A percentile compares a stretch with the other conserved stretches of the same genome.
phyloP scores from a whole-genome alignment of 2,797 vertebrate genomes.

The Phalloptychus januarius region DNA sequence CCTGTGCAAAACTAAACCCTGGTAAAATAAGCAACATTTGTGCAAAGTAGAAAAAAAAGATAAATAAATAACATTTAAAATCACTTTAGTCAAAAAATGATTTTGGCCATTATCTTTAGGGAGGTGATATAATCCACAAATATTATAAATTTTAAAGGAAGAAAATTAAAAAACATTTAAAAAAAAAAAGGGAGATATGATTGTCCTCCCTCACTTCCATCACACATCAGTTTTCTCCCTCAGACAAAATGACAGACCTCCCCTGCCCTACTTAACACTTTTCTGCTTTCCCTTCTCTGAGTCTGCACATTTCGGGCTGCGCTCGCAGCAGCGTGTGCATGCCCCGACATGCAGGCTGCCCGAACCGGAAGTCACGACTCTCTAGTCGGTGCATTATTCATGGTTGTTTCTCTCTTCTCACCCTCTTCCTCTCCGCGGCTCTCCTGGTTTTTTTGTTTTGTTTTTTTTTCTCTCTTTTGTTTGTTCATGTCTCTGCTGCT shows the following conservation, averaged over 20 bases:
- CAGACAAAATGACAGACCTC: conserved; percentile 45
- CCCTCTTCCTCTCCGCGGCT: neutral
- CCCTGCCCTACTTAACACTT: conserved; percentile 29
- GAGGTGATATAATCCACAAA: too few species aligned
- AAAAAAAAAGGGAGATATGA: neutral
- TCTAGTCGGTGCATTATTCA: conserved; percentile 60
- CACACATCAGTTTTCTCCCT: conserved; percentile 36
- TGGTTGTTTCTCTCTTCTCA: conserved; percentile 22
- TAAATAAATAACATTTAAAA: too few species aligned
- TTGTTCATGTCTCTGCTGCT: conserved; percentile 46
- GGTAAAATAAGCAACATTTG: too few species aligned
- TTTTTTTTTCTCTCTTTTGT: fast-evolving
- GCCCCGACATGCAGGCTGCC: conserved; percentile 50
- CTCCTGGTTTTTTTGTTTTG: neutral
- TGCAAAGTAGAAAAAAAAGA: too few species aligned
- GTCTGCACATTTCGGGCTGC: conserved; percentile 27
- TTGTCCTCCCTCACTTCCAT: conserved; percentile 10
- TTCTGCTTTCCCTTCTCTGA: conserved; percentile 11
- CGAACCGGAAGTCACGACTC: conserved; percentile 77
- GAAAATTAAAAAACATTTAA: too few species aligned
- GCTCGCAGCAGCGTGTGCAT: conserved; percentile 31
- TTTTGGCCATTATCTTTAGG: too few species aligned
- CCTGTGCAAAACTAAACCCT: too few species aligned
- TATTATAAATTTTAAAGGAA: too few species aligned
- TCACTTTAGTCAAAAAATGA: too few species aligned